phyloP scores from a whole-genome alignment of 2,113 vertebrate genomes.

The Catharus minimus region DNA sequence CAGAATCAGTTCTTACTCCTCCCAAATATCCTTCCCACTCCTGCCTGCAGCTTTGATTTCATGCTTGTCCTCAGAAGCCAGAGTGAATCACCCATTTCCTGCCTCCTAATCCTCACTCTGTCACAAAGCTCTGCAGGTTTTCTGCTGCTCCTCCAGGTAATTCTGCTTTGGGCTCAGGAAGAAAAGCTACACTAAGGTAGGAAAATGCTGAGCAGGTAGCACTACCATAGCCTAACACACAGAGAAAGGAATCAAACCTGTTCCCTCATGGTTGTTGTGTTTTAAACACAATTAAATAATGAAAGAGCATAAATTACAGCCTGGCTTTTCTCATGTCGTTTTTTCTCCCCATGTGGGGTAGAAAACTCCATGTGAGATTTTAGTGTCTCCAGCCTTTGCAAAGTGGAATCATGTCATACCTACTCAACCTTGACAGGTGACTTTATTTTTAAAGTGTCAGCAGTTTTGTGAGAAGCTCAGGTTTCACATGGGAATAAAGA shows the following conservation, averaged over 20 bases:
- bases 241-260: not conserved
- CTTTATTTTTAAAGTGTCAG: not conserved
- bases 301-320: not conserved
- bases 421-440: not conserved
- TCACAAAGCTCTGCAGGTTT: not conserved
- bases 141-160: not conserved
- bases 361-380: not conserved
- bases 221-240: not conserved
- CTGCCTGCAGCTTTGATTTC: not conserved
- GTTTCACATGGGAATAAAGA: not conserved
- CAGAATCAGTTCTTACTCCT: not conserved
- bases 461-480: not conserved
- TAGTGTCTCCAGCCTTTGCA: not conserved
- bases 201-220: not conserved
- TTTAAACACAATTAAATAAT: constrained; percentile 32
- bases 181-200: not conserved
- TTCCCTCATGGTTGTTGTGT: not conserved
- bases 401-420: not conserved
- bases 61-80: not conserved
- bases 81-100: not conserved
- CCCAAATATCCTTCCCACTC: not conserved
- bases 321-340: not conserved
- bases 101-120: not conserved
- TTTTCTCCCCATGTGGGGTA: not conserved
- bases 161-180: not conserved